Evolutionary conservation across 2,113 vertebrate species (phyloP).

Genomic region (Vidua chalybeata): DNA sequence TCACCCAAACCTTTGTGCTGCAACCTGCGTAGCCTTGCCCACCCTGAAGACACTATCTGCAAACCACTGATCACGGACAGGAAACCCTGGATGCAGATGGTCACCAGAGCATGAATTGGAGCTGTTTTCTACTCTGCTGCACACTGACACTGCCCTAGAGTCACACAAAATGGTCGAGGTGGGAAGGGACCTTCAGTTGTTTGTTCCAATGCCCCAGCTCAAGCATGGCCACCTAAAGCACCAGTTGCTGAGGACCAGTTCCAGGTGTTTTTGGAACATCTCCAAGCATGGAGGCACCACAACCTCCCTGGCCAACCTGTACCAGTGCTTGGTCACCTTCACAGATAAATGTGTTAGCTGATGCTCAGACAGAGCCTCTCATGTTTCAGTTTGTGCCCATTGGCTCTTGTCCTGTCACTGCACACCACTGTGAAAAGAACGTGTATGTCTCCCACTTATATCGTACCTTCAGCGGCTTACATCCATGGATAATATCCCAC

Average conservation of each 20-base stretch:
- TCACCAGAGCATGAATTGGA: not conserved
- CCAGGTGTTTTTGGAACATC: not conserved
- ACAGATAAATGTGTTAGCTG: not conserved
- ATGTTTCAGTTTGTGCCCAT: not conserved
- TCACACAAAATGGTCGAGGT: not conserved
- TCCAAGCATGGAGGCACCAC: not conserved
- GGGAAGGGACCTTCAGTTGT: not conserved
- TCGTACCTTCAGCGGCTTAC: not conserved
- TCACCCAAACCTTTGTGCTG: not conserved
- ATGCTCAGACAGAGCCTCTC: not conserved
- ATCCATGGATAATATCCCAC: not conserved
- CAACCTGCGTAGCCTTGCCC: not conserved
- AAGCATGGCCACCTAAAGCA: not conserved
- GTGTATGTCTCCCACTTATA: fast-evolving
- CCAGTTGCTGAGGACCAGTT: not conserved
- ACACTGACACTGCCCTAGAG: not conserved
- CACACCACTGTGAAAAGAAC: not conserved
- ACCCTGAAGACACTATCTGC: no score
- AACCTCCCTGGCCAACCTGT: not conserved
- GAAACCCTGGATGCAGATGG: not conserved
- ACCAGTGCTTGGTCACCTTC: not conserved
- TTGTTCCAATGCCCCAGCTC: not conserved
- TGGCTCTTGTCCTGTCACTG: not conserved
- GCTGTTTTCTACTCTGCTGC: not conserved
- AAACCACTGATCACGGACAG: not conserved